Base-by-base conservation (phyloP, 2,797 vertebrate genomes). In the Strix occidentalis region DNA sequence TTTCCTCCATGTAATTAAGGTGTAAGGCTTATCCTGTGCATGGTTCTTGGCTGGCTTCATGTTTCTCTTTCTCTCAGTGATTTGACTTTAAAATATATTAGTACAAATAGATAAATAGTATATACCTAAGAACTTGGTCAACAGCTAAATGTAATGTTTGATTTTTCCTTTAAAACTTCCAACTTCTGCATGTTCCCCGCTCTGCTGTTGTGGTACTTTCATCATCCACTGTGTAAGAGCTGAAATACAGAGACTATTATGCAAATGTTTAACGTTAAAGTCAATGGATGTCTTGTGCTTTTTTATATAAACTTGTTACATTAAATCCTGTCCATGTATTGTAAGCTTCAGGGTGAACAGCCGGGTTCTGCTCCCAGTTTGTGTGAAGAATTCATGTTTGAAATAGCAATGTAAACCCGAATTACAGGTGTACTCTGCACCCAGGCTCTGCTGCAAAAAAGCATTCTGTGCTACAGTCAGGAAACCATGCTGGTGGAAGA, bases 221-320 rank as follows among this genome's bases (percentile, higher is more conserved):
- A 46, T 75, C 69, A 29, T 56, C 72, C 43, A 9, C 41, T 54
- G 61, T 6, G 1, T 37, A 23, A 20, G 17, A 91, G 37, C 46
- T 33, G 61, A 77, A 90, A 71, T 35, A 35, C 1, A 0, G 57
- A 78, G 46, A 72, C 79, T 69, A 1, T 84, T 91, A 72, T 72
- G 86, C 83, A 93, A 86, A 82, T 43, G 17, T 78, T 91, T 85
- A n/a, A 33, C 10, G 43, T 58, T 68, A 25, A 79, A 93, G 85
- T 58, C 70, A 84, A 58, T 37, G 84, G 65, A 57, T 41, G 83
- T 26, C 72, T 92, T 78, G 57, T 90, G n/a, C 58, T 92, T 88
- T 71, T 95, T 94, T 96, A 90, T 90, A 54, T 65, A 86, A 78
- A 70, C 50, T 70, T 65, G 37, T 81, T 90, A 82, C 43, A 46